A percentile compares a stretch with the other conserved stretches of the same genome.
These are phyloP conservation scores for Chlorops oryzae DNA, from an alignment of 1,140 invertebrate genomes.

Conservation along the genomic window DNA sequence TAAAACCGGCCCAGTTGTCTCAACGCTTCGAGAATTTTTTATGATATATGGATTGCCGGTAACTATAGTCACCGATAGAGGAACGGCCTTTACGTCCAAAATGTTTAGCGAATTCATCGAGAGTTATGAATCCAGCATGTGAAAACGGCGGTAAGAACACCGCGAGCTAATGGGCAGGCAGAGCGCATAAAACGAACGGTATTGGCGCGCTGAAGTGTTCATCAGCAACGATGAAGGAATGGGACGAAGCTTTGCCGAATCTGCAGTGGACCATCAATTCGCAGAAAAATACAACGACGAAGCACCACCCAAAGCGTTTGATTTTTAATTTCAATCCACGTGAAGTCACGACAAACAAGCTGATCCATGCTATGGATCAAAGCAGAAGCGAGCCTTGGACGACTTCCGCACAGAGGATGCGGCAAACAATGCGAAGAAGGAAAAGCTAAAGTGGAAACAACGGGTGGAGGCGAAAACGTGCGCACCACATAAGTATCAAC, in stretches of 20 bases:
- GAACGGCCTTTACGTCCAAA: constrained; percentile 30
- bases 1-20: no score
- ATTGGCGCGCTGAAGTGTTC: not conserved
- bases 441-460: not conserved
- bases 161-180: constrained; percentile 26
- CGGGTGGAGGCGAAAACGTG: no score
- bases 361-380: not conserved
- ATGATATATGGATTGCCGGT: no score
- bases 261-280: constrained; percentile 11
- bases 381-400: not conserved
- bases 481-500: no score
- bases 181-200: constrained; percentile 21
- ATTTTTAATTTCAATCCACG: not conserved
- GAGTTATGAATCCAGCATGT: constrained; percentile 25
- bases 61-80: no score
- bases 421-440: not conserved
- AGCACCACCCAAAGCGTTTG: not conserved
- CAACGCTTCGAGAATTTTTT: no score
- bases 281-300: not conserved
- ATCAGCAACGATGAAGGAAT: not conserved
- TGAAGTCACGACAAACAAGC: not conserved
- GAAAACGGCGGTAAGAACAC: constrained; percentile 30
- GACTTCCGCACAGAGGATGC: no score
- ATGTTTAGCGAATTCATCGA: constrained; percentile 24
- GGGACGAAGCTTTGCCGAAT: not conserved